Conservation (phyloP, 2,888 invertebrate genomes). For the Orchesellides sinensis region DNA sequence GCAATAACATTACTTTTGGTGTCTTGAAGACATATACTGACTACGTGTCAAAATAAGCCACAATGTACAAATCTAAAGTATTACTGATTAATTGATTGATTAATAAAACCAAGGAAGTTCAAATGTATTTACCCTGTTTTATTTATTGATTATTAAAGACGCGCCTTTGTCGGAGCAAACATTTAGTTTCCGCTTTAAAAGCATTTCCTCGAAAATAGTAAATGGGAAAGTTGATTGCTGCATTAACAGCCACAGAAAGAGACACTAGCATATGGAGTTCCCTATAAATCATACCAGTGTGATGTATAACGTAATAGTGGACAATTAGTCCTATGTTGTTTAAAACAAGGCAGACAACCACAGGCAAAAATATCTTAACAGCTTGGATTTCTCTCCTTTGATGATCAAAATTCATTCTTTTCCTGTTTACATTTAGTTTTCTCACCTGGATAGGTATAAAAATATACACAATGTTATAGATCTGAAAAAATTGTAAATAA, state of each 20-base stretch:
- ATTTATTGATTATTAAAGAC: no score
- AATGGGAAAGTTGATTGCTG: constrained; percentile 12
- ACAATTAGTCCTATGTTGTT: constrained; percentile 2
- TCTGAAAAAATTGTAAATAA: neutral
- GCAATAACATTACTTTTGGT: no score
- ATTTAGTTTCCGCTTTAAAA: neutral
- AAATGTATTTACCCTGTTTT: no score
- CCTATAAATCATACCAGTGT: neutral
- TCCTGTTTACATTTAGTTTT: neutral
- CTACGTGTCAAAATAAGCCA: no score
- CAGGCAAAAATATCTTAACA: neutral
- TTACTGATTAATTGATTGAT: no score
- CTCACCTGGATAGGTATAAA: neutral
- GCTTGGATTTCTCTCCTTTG: neutral
- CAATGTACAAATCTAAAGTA: no score
- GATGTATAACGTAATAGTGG: neutral
- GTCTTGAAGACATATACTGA: no score
- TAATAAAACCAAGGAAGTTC: no score
- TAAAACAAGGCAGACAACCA: neutral
- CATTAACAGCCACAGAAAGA: neutral
- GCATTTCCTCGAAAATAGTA: neutral
- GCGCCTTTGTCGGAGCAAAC: no score
- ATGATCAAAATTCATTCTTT: neutral
- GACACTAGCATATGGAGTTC: neutral
- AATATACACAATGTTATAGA: neutral